Conservation (phyloP, 2,797 vertebrate genomes). For the Malurus leucopterus region DNA sequence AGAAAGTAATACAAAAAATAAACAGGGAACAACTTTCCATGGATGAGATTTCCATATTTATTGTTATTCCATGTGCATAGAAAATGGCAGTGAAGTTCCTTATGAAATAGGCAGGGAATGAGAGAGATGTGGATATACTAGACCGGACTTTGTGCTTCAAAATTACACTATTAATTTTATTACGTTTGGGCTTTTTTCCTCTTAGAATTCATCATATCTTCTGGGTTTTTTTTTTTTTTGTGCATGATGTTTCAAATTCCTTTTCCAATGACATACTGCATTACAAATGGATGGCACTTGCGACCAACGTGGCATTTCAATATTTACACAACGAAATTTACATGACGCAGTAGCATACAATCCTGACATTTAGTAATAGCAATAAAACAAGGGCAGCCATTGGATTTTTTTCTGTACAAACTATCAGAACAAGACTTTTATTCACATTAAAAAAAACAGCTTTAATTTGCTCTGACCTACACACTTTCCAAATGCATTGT, state of each 20-base stretch:
- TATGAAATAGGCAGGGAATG: slow-evolving; percentile 78
- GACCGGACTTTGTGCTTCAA: slow-evolving; percentile 72
- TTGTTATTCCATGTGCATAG: slow-evolving; percentile 82
- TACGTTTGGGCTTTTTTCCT: slow-evolving; percentile 58
- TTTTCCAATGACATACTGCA: slow-evolving; percentile 85
- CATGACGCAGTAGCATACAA: slow-evolving; percentile 91
- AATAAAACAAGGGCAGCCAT: slow-evolving; percentile 87
- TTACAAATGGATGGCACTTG: slow-evolving; percentile 89
- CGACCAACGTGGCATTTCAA: slow-evolving; percentile 84
- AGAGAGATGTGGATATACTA: slow-evolving; percentile 63
- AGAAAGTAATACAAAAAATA: slow-evolving; percentile 47
- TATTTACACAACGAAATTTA: slow-evolving; percentile 98
- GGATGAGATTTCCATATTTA: slow-evolving; percentile 84
- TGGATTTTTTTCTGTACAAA: slow-evolving; percentile 91
- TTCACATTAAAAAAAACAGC: slow-evolving; percentile 79
- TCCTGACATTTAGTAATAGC: slow-evolving; percentile 88
- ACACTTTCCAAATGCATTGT: slow-evolving; percentile 75
- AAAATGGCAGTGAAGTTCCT: slow-evolving; percentile 84
- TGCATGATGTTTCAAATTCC: slow-evolving; percentile 63
- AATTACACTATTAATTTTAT: slow-evolving; percentile 73
- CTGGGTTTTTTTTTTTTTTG: background rate
- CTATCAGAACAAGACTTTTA: slow-evolving; percentile 87
- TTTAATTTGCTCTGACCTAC: slow-evolving; percentile 88
- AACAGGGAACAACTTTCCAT: slow-evolving; percentile 66
- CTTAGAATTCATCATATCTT: slow-evolving; percentile 53